Evolutionary conservation across 2,113 vertebrate genomes (phyloP).

Genomic region (Hystrix brachyura): DNA sequence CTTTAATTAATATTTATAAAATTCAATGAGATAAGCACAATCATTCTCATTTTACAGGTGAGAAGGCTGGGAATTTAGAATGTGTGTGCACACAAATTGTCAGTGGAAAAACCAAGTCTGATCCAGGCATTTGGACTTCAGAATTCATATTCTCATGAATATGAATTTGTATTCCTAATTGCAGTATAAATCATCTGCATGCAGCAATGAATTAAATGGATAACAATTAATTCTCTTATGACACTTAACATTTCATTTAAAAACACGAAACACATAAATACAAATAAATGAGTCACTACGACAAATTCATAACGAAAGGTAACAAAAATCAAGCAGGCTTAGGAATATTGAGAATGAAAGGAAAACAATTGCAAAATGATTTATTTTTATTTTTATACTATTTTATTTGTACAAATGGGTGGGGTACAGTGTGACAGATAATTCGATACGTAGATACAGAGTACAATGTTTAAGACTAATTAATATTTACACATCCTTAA

Average conservation of each 20-base stretch:
- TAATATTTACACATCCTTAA: neutral
- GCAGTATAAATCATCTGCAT: neutral
- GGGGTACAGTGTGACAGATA: neutral
- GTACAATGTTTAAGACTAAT: neutral
- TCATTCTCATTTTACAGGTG: neutral
- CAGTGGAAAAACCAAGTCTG: neutral
- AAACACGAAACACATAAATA: neutral
- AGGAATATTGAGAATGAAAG: neutral
- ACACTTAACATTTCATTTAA: neutral
- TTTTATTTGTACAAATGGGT: neutral
- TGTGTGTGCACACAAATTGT: neutral
- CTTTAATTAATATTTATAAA: neutral
- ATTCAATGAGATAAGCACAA: neutral
- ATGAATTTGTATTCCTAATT: too few species aligned
- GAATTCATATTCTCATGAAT: neutral
- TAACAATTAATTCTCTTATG: neutral
- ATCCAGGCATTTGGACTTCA: neutral
- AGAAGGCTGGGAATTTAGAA: neutral
- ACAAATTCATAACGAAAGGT: neutral
- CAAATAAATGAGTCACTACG: neutral
- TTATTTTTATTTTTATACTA: neutral
- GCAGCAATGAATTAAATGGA: neutral
- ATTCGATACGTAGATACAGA: neutral
- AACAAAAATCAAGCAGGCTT: neutral
- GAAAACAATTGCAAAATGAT: neutral